These are phyloP conservation scores for Thymelicus sylvestris DNA, from an alignment of 2,888 invertebrate species.

Conservation along the genomic window DNA sequence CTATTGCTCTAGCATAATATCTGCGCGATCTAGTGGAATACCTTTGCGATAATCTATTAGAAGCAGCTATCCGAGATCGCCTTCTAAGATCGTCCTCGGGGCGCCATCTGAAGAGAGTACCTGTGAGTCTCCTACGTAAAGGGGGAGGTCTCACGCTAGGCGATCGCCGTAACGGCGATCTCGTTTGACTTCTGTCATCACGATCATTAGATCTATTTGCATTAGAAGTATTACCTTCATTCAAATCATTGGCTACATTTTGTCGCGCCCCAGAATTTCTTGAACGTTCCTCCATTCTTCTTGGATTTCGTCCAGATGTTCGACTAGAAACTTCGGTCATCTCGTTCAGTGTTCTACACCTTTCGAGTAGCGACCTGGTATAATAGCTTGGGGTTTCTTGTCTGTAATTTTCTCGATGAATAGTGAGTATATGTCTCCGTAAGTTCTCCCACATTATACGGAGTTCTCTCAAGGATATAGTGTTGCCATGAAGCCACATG, in stretches of 20 bases:
- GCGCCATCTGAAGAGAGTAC: constrained; percentile 58
- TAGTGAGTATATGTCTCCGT: constrained; percentile 82
- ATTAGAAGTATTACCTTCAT: constrained; percentile 37
- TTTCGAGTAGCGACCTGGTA: constrained; percentile 71
- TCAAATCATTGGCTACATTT: constrained; percentile 45
- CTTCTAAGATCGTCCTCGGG: constrained; percentile 67
- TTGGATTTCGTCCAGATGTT: constrained; percentile 48
- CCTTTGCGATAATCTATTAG: constrained; percentile 58
- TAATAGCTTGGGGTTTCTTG: constrained; percentile 70
- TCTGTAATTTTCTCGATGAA: constrained; percentile 78
- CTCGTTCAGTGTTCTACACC: constrained; percentile 75
- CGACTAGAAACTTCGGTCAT: constrained; percentile 64
- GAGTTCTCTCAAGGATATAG: constrained; percentile 82
- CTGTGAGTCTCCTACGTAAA: constrained; percentile 58
- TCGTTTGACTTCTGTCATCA: constrained; percentile 44
- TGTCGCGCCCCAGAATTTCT: constrained; percentile 44
- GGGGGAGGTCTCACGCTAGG: constrained; percentile 54
- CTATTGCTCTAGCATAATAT: constrained; percentile 66
- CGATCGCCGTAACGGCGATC: constrained; percentile 52
- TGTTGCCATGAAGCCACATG: constrained; percentile 73
- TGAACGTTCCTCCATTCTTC: constrained; percentile 53
- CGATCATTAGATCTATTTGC: constrained; percentile 48
- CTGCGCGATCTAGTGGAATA: constrained; percentile 61
- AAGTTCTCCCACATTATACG: constrained; percentile 87
- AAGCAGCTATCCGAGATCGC: constrained; percentile 56